phyloP scores from a whole-genome alignment of 2,888 invertebrate genomes.

The Sphecodes monilicornis region DNA sequence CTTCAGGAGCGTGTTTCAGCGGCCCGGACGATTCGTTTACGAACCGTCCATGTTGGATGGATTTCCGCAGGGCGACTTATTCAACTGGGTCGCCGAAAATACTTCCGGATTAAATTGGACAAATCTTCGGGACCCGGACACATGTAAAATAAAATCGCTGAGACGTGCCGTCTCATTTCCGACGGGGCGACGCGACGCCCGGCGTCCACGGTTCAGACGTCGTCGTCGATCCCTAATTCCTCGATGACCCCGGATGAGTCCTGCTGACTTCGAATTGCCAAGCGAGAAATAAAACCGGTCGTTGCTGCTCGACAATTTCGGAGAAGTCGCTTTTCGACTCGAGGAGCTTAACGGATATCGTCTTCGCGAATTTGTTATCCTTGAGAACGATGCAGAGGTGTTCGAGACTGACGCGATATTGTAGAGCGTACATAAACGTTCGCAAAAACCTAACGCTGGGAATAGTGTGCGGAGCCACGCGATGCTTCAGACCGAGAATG shows the following conservation, averaged over 20 bases:
- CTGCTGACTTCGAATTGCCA: not conserved
- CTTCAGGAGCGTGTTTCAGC: constrained; percentile 31
- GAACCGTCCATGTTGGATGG: constrained; percentile 19
- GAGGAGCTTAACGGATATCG: not conserved
- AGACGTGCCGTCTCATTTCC: not conserved
- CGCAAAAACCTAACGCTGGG: not conserved
- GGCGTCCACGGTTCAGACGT: not conserved
- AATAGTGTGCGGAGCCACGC: not conserved
- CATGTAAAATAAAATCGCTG: not conserved
- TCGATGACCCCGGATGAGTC: not conserved
- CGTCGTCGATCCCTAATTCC: not conserved
- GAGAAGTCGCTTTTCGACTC: not conserved
- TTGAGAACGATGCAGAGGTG: not conserved
- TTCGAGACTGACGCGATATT: not conserved
- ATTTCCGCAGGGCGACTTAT: not conserved
- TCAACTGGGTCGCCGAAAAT: constrained; percentile 30
- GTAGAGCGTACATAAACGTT: not conserved
- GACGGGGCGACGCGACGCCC: not conserved
- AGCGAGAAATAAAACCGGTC: not conserved
- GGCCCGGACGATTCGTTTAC: constrained; percentile 37
- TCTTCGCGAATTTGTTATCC: not conserved
- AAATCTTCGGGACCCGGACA: not conserved
- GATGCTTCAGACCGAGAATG: not conserved
- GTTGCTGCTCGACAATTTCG: not conserved
- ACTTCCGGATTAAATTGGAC: not conserved